phyloP scores from a whole-genome alignment of 2,113 vertebrate genomes.

The Nestor notabilis region DNA sequence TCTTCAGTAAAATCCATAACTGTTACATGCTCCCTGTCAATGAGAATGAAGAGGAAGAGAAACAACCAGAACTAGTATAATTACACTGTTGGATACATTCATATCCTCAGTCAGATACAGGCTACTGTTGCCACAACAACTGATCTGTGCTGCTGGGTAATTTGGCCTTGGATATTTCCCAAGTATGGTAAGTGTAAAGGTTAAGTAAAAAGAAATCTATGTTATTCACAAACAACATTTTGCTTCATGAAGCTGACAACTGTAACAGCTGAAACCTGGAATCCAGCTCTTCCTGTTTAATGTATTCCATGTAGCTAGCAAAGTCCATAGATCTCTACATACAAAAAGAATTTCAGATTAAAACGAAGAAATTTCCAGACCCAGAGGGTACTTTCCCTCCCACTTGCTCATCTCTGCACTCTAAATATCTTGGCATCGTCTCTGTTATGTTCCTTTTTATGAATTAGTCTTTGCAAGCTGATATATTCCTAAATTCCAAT shows the following conservation, averaged over 20 bases:
- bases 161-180: neutral
- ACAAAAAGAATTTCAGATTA: neutral
- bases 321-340: neutral
- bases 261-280: neutral
- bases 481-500: neutral
- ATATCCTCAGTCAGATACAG: neutral
- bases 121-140: neutral
- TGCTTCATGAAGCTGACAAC: neutral
- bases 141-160: neutral
- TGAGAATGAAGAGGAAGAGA: neutral
- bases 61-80: fast-evolving
- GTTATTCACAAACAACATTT: neutral
- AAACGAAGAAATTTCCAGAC: neutral
- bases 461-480: neutral
- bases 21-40: neutral
- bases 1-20: neutral
- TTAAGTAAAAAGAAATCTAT: neutral
- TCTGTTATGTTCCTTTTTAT: neutral
- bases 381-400: neutral
- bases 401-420: neutral
- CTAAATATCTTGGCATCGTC: fast-evolving
- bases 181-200: neutral
- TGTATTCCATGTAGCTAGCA: neutral
- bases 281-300: neutral
- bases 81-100: neutral